These are phyloP conservation scores for Metallyticus violacea DNA, from an alignment of 2,888 invertebrate species.

Conservation along the genomic window DNA sequence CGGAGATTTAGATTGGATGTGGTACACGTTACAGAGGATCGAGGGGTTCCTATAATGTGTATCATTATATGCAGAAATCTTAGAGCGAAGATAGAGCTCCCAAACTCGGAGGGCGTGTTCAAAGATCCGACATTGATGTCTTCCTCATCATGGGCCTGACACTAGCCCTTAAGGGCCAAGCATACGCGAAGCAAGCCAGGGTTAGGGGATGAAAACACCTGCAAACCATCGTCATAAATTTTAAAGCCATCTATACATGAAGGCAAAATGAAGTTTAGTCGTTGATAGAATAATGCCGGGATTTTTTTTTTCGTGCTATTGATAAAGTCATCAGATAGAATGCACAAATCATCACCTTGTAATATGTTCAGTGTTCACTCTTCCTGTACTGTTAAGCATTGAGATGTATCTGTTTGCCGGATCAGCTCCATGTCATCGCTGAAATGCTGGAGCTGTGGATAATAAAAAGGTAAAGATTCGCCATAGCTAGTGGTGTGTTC, in stretches of 20 bases:
- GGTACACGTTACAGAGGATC: neutral
- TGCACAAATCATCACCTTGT: neutral
- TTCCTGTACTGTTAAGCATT: no score
- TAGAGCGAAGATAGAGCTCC: neutral
- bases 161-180: neutral
- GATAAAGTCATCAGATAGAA: neutral
- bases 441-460: no score
- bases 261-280: neutral
- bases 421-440: no score
- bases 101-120: neutral
- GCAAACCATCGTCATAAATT: neutral
- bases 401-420: no score
- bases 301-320: no score
- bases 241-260: neutral
- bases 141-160: neutral
- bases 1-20: neutral
- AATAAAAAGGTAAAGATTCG: no score
- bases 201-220: neutral
- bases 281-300: neutral
- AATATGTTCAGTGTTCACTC: no score
- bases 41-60: neutral
- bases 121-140: neutral
- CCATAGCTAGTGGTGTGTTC: no score
- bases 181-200: neutral
- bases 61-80: slow-evolving; percentile 12